phyloP scores from a whole-genome alignment of 92 coral and sea anemone species.

The Plumapathes pennacea region DNA sequence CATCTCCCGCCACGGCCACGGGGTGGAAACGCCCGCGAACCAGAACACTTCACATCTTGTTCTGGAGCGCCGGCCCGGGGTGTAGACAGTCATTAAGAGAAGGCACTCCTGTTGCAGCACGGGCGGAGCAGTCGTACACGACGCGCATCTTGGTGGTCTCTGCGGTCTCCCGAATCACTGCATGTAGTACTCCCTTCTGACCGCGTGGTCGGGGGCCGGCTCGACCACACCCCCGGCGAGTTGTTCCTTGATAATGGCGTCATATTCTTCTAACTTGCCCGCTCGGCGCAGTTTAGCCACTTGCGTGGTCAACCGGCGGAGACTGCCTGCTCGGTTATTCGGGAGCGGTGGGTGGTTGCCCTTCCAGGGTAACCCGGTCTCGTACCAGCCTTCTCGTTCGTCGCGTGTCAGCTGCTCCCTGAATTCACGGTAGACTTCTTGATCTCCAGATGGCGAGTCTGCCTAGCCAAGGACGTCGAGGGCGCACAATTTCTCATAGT shows the following conservation, averaged over 20 bases:
- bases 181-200: conserved; percentile 6
- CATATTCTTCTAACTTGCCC: conserved; percentile 15
- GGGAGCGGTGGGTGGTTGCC: conserved; percentile 17
- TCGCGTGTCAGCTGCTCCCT: conserved; percentile 4
- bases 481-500: conserved; percentile 16
- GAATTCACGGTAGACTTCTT: conserved; percentile 23
- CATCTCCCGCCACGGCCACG: conserved; percentile 25
- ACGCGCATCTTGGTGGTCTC: conserved; percentile 21
- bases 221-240: conserved; percentile 1
- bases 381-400: conserved; percentile 20
- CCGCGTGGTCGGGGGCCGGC: conserved; percentile 6
- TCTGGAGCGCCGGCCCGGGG: conserved; percentile 15
- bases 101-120: neutral
- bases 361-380: conserved; percentile 21
- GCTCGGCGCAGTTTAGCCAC: conserved; percentile 13
- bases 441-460: conserved; percentile 24
- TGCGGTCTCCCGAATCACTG: conserved; percentile 7
- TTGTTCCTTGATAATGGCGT: conserved; percentile 8
- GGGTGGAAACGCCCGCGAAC: conserved; percentile 20
- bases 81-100: conserved; percentile 21
- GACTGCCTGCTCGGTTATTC: conserved; percentile 10
- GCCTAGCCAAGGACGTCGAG: conserved; percentile 38
- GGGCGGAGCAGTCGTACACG: conserved; percentile 24
- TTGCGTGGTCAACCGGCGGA: conserved; percentile 21
- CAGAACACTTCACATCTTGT: conserved; percentile 4